Conservation (phyloP, 2,888 invertebrate genomes). For the Xylophagus ater region DNA sequence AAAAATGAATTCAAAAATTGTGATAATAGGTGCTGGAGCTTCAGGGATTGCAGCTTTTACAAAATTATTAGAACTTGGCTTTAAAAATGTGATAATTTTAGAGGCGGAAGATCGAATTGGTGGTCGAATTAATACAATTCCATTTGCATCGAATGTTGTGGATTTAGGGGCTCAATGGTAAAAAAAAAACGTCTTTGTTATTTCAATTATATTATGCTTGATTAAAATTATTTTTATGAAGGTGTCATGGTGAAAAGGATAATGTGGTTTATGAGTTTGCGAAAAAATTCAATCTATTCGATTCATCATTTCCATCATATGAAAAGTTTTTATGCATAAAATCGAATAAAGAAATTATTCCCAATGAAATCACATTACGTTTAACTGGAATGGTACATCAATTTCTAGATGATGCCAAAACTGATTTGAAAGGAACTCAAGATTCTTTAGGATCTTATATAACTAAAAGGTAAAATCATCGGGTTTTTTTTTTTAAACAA, state of each 20-base stretch:
- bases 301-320: conserved; percentile 26
- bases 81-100: conserved; percentile 43
- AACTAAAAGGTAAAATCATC: conserved; percentile 22
- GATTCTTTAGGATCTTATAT: conserved; percentile 31
- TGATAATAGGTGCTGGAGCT: conserved; percentile 36
- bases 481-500: background rate
- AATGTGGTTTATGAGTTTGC: conserved; percentile 50
- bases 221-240: conserved; percentile 22
- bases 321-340: conserved; percentile 29
- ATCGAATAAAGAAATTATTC: conserved; percentile 35
- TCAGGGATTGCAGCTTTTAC: conserved; percentile 37
- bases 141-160: conserved; percentile 46
- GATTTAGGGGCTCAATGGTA: conserved; percentile 72
- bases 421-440: conserved; percentile 28
- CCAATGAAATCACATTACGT: conserved; percentile 27
- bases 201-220: background rate
- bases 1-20: conserved; percentile 24
- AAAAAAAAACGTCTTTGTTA: background rate
- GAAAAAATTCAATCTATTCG: conserved; percentile 25
- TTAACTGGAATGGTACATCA: conserved; percentile 34
- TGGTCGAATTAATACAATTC: conserved; percentile 47
- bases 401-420: conserved; percentile 30
- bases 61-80: conserved; percentile 35
- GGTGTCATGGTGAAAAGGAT: conserved; percentile 57
- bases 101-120: conserved; percentile 55